Percentiles rank a stretch among this genome's conserved stretches.
Conservation (phyloP, 37 sponge, comb jelly and placozoan genomes). For the Eunapius fragilis region DNA sequence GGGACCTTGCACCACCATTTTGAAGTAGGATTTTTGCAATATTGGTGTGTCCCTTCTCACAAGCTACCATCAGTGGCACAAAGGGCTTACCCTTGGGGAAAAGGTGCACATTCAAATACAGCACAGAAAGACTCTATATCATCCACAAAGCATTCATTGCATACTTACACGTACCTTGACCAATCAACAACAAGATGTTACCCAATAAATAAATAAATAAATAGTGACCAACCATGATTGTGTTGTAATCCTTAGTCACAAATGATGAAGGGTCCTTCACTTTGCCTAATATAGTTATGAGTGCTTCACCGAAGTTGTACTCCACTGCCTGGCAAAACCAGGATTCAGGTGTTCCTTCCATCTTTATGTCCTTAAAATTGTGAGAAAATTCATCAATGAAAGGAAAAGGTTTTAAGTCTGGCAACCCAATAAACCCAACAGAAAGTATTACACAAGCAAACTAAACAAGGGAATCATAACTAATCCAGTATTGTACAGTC, state of each 20-base stretch:
- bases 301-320: not conserved
- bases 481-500: too few relatives aligned
- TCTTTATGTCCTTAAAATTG: too few relatives aligned
- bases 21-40: slow-evolving; percentile 20
- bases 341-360: not conserved
- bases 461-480: too few relatives aligned
- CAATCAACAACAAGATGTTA: too few relatives aligned
- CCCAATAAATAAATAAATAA: too few relatives aligned
- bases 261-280: not conserved
- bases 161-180: too few relatives aligned
- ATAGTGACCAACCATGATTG: not conserved
- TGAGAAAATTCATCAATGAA: too few relatives aligned
- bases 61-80: slow-evolving; percentile 32
- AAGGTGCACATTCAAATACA: not conserved
- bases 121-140: too few relatives aligned
- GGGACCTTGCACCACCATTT: not conserved
- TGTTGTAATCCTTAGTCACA: not conserved
- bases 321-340: not conserved
- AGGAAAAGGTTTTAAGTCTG: too few relatives aligned
- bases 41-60: not conserved
- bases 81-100: not conserved
- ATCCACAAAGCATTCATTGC: too few relatives aligned
- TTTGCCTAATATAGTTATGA: not conserved
- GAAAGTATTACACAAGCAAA: too few relatives aligned
- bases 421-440: too few relatives aligned